Conservation (phyloP, 1,140 invertebrate species). For the Aricia agestis region DNA sequence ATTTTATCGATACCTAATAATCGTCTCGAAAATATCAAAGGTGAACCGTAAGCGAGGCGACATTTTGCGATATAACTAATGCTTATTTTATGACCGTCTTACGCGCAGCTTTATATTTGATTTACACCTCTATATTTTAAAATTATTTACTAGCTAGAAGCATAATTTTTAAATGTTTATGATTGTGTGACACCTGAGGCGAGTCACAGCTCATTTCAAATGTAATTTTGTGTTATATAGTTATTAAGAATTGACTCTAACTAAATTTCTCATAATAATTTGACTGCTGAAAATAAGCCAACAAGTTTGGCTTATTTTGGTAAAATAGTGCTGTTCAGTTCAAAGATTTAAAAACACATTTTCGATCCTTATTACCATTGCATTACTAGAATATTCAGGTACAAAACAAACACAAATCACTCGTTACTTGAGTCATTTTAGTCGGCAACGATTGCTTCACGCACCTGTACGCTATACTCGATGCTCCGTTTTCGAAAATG, state of each 20-base stretch:
- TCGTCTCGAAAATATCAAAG: conserved; percentile 4
- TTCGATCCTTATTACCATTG: not conserved
- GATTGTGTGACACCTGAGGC: no score
- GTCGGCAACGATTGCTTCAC: conserved; percentile 37
- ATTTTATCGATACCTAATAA: conserved; percentile 3
- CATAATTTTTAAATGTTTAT: no score
- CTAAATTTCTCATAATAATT: no score
- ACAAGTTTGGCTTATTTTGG: no score
- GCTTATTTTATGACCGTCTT: conserved; percentile 1
- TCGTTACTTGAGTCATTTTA: conserved; percentile 39
- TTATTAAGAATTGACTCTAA: no score
- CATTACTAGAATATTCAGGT: not conserved
- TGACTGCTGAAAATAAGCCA: no score
- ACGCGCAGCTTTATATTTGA: not conserved
- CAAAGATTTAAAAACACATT: no score
- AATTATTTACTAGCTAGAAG: not conserved
- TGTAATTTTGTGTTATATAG: no score
- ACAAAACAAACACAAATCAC: conserved; percentile 31
- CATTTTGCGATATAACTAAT: conserved; percentile 1
- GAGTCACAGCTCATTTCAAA: no score
- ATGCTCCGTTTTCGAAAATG: conserved; percentile 40
- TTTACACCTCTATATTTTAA: conserved; percentile 16
- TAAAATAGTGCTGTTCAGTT: no score
- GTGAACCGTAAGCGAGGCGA: not conserved
- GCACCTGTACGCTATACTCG: conserved; percentile 22